Conservation (phyloP, 2,113 vertebrate species). For the Vidua chalybeata region DNA sequence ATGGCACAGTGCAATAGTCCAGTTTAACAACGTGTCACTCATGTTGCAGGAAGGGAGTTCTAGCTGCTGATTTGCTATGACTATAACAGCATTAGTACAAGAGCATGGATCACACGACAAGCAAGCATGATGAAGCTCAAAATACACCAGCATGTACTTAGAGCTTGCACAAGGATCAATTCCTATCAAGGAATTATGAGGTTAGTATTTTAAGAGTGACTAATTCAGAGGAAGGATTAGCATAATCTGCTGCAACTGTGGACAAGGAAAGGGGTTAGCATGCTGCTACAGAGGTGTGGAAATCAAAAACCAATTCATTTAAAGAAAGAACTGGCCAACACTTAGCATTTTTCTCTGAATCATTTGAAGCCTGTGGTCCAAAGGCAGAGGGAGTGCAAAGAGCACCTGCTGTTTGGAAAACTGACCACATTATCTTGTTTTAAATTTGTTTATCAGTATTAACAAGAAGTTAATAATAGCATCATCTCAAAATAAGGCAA, state of each 20-base stretch:
- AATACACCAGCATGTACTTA: background rate
- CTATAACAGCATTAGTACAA: background rate
- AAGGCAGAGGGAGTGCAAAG: background rate
- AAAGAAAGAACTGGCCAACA: constrained; percentile 17
- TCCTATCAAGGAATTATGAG: constrained; percentile 40
- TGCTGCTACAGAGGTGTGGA: constrained; percentile 25
- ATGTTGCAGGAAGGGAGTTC: background rate
- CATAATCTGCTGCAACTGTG: background rate
- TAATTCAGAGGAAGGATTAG: constrained; percentile 36
- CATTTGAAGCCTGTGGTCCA: background rate
- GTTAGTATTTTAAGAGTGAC: constrained; percentile 51
- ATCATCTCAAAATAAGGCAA: constrained; percentile 27
- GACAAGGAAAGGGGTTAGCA: constrained; percentile 37
- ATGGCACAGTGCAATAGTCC: background rate
- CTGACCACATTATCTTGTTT: background rate
- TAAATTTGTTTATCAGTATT: background rate
- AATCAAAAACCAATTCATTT: constrained; percentile 78
- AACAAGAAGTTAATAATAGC: constrained; percentile 3
- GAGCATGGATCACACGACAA: background rate
- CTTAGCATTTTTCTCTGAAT: constrained; percentile 20
- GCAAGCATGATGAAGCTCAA: background rate
- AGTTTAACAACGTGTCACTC: background rate
- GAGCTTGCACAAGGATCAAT: background rate
- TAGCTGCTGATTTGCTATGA: background rate
- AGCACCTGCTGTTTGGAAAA: background rate